Conservation (phyloP, 2,888 invertebrate genomes). For the Fragum whitleyi region DNA sequence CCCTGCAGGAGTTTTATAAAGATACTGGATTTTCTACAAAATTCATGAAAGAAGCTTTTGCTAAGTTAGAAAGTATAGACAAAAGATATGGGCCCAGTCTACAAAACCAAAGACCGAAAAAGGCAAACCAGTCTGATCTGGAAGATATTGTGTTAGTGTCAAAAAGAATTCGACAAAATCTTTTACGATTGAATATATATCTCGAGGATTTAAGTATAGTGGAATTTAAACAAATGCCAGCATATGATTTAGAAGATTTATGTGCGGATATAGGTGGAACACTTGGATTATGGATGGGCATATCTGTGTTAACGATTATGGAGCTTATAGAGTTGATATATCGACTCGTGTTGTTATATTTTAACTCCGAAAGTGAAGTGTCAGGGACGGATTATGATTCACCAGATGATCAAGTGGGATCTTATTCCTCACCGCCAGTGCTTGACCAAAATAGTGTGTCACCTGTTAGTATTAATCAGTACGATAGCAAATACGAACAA, state of each 20-base stretch:
- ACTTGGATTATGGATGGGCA: conserved; percentile 82
- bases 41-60: conserved; percentile 76
- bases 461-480: conserved; percentile 15
- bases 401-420: conserved; percentile 22
- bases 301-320: conserved; percentile 81
- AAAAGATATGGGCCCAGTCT: conserved; percentile 47
- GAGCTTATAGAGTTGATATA: conserved; percentile 79
- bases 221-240: conserved; percentile 79
- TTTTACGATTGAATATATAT: conserved; percentile 80
- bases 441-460: conserved; percentile 35
- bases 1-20: conserved; percentile 72
- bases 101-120: conserved; percentile 32
- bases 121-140: conserved; percentile 52
- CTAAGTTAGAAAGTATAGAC: conserved; percentile 61
- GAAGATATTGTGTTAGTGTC: conserved; percentile 71
- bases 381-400: conserved; percentile 54
- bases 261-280: conserved; percentile 83
- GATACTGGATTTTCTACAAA: conserved; percentile 65
- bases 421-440: conserved; percentile 23
- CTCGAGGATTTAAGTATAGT: conserved; percentile 81
- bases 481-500: conserved; percentile 56
- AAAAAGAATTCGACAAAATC: conserved; percentile 78
- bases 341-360: conserved; percentile 73
- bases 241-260: conserved; percentile 79
- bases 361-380: conserved; percentile 74